Percentiles rank a stretch among this genome's conserved stretches.
These are phyloP conservation scores for Caradrina kadenii DNA, from an alignment of 2,888 invertebrate species.

Conservation along the genomic window DNA sequence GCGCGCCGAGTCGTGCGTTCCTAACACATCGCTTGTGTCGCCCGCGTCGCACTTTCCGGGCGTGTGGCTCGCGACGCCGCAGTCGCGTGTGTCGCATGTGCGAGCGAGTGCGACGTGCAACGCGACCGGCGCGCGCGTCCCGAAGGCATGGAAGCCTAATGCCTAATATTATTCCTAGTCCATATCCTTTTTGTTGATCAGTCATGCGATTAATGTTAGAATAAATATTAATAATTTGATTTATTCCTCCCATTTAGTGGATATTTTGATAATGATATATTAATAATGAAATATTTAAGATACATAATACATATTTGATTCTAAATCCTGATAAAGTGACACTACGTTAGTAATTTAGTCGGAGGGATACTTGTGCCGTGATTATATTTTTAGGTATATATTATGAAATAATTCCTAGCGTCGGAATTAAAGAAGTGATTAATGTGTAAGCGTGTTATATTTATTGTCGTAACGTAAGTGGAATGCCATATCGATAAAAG, in stretches of 20 bases:
- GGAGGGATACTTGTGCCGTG: slow-evolving; percentile 91
- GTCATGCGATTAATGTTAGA: slow-evolving; percentile 91
- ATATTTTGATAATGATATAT: slow-evolving; percentile 91
- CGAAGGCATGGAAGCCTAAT: slow-evolving; percentile 86
- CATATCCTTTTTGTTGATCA: slow-evolving; percentile 91
- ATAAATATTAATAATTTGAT: slow-evolving; percentile 90
- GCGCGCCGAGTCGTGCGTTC: slow-evolving; percentile 58
- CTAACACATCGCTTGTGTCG: slow-evolving; percentile 27
- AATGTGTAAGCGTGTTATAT: slow-evolving; percentile 91
- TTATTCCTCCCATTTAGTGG: slow-evolving; percentile 91
- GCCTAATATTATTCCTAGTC: slow-evolving; percentile 91
- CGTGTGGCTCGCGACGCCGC: slow-evolving; percentile 62
- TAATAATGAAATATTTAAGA: slow-evolving; percentile 91
- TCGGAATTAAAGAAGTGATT: slow-evolving; percentile 91
- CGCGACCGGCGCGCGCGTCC: slow-evolving; percentile 69
- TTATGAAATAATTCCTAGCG: slow-evolving; percentile 91
- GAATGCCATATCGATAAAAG: slow-evolving; percentile 91
- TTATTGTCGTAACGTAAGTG: slow-evolving; percentile 90
- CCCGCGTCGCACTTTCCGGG: slow-evolving; percentile 48
- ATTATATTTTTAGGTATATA: slow-evolving; percentile 91
- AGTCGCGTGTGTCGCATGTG: slow-evolving; percentile 35
- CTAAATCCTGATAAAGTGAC: slow-evolving; percentile 91
- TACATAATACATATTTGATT: slow-evolving; percentile 91
- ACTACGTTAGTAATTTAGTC: slow-evolving; percentile 91
- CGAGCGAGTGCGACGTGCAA: slow-evolving; percentile 41